Evolutionary conservation across 2,797 vertebrate species (phyloP), one percentile per base, ranked within the genome.

Genomic region (Centropyge bicolor): DNA sequence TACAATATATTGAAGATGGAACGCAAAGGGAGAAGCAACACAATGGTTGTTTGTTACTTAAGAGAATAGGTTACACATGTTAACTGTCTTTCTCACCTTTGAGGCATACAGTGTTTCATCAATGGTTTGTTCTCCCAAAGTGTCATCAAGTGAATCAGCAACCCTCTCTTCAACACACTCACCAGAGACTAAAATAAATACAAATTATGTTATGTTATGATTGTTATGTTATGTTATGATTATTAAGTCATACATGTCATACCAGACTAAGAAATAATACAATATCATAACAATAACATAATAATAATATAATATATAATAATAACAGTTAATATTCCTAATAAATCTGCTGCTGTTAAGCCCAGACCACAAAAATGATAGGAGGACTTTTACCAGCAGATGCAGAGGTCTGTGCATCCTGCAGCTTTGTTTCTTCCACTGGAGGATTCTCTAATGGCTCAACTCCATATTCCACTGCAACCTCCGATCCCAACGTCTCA

Each of bases 401-500:
- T 55, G 82, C 74, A 70, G 90, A 88, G 8, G 76, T 6, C 2
- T 86, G 78, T 56, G 88, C 80, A 22, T 94, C 86, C 31, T 84
- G 88, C 38, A 64, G 76, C 61, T 94, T 90, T 74, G 86, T 70
- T 49, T 93, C 91, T 75, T 93, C 94, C 55, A 86, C 83, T 74
- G 89, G 81, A 54, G 91, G 84, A 55, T 82, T 84, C 78, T 94
- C 94, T 19, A 88, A 85, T 31, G 89, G 84, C 48, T 94, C 95
- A 0, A 48, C 70, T 46, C 79, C 95, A 55, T 89, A 89, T n/a
- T 95, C 89, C 57, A 73, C 93, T 6, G 90, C 82, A 60, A 86
- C 94, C 74, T 98, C 97, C 2, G 92, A 89, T 54, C 90, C 95
- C 83, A 97, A 84, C 0, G 95, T 94, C 93, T 99, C 98, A 17